Evolutionary conservation across 2,113 vertebrate species (phyloP).

Genomic region (Uria aalge): DNA sequence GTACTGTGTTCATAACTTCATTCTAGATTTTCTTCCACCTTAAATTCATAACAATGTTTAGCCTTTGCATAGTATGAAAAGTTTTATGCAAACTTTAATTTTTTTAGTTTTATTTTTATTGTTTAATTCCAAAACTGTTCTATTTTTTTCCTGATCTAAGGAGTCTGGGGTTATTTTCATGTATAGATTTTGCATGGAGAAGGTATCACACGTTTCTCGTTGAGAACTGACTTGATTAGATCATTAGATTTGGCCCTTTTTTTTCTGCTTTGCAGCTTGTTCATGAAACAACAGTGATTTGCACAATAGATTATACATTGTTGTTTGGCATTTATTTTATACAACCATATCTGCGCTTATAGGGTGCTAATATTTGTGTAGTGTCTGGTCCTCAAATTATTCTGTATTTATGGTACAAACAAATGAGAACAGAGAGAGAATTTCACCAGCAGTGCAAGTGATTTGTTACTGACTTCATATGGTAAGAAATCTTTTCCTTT

Average conservation of each 20-base stretch:
- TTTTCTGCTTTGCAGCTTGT: neutral
- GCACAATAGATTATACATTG: neutral
- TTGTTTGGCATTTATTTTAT: neutral
- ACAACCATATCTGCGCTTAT: neutral
- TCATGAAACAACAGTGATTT: neutral
- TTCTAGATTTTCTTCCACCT: neutral
- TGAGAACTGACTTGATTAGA: neutral
- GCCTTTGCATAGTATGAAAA: neutral
- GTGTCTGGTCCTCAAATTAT: neutral
- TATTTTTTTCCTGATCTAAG: neutral
- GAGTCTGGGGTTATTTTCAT: neutral
- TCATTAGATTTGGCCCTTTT: neutral
- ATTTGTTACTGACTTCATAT: neutral
- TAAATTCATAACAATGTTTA: neutral
- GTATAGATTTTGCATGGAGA: neutral
- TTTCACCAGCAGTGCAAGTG: neutral
- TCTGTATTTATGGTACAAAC: neutral
- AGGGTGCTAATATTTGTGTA: neutral
- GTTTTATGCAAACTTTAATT: neutral
- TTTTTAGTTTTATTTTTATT: too few species aligned
- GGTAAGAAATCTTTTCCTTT: neutral
- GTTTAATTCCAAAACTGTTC: neutral
- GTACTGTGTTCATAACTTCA: neutral
- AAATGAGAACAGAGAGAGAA: neutral
- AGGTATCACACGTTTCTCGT: neutral